A percentile compares a stretch with the other conserved stretches of the same genome.
These are phyloP conservation scores for Lepus townsendii DNA, from an alignment of 2,797 vertebrate species.

Conservation along the genomic window DNA sequence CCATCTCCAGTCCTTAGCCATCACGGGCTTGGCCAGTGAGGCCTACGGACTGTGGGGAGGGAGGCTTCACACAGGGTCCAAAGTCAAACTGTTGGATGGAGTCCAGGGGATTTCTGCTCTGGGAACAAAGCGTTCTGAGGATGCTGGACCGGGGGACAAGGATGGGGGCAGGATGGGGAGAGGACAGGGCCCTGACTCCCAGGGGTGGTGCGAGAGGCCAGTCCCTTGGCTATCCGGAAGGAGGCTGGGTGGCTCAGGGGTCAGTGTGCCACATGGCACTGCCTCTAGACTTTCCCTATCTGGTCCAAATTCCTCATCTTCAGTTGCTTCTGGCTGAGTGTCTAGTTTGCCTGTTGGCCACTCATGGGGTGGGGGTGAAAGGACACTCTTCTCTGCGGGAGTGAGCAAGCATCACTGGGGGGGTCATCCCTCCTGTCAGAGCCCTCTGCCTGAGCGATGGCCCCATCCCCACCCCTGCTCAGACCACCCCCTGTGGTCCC, in stretches of 20 bases:
- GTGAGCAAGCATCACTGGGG: neutral
- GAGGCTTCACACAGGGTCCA: slow-evolving; percentile 64
- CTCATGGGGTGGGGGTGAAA: neutral
- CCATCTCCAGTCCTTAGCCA: slow-evolving; percentile 57
- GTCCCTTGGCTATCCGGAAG: slow-evolving; percentile 1
- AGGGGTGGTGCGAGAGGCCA: slow-evolving; percentile 30
- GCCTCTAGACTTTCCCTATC: neutral
- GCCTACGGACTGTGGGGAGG: slow-evolving; percentile 35
- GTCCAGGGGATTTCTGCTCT: slow-evolving; percentile 84
- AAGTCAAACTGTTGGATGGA: slow-evolving; percentile 76
- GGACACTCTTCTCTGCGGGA: neutral
- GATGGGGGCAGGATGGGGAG: slow-evolving; percentile 26
- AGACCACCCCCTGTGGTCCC: slow-evolving; percentile 1
- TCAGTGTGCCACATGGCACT: neutral
- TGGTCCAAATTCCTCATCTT: neutral
- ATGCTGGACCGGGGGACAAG: slow-evolving; percentile 66
- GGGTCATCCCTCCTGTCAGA: neutral
- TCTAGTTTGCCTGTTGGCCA: neutral
- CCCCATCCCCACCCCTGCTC: neutral
- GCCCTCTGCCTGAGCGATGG: neutral
- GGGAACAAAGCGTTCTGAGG: slow-evolving; percentile 79
- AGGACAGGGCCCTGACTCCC: slow-evolving; percentile 45
- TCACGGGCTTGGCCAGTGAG: slow-evolving; percentile 49
- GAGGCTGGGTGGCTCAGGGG: neutral
- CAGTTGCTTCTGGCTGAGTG: neutral